Conservation (phyloP, 2,113 vertebrate genomes). For the Noturus placidus region DNA sequence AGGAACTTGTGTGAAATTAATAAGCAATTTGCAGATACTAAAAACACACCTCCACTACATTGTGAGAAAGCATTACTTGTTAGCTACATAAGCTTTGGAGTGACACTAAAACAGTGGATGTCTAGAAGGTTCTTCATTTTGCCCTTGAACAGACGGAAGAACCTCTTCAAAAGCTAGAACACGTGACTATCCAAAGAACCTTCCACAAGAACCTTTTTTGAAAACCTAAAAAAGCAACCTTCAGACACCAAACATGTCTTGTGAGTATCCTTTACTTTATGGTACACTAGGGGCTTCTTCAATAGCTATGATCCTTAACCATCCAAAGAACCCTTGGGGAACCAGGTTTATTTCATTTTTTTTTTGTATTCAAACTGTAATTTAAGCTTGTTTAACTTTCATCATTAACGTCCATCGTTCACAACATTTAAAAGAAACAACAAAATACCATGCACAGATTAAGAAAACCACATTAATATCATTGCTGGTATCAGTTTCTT, state of each 20-base stretch:
- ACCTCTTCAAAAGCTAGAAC: neutral
- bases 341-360: neutral
- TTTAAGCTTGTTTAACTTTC: slow-evolving; percentile 48
- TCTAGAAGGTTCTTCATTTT: neutral
- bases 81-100: neutral
- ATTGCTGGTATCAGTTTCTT: slow-evolving; percentile 4
- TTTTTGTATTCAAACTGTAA: neutral
- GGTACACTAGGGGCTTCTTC: neutral
- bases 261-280: neutral
- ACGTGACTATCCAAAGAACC: neutral
- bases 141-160: neutral
- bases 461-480: slow-evolving; percentile 26
- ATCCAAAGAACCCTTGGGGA: neutral
- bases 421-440: neutral
- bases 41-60: neutral
- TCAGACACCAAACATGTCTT: neutral
- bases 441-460: neutral
- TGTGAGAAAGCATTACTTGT: neutral
- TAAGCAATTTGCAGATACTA: neutral
- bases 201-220: neutral
- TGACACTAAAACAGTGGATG: neutral
- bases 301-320: neutral
- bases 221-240: neutral
- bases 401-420: slow-evolving; percentile 50
- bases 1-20: neutral